A percentile compares a stretch with the other conserved stretches of the same genome.
phyloP scores from a whole-genome alignment of 2,888 invertebrate species.

The Aspidiotus rigidus region DNA sequence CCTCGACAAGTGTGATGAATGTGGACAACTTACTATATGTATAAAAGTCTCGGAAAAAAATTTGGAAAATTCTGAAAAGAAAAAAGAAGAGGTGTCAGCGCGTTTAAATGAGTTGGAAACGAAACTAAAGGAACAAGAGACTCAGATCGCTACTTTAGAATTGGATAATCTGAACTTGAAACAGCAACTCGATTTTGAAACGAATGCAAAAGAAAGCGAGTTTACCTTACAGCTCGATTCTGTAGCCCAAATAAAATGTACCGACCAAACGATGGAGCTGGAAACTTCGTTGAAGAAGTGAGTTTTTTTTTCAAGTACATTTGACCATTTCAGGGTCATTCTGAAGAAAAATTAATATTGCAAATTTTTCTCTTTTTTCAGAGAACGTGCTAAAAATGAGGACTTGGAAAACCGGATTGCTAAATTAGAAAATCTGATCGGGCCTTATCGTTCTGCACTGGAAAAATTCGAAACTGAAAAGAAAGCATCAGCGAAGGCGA shows the following conservation, averaged over 20 bases:
- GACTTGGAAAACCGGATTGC: slow-evolving; percentile 11
- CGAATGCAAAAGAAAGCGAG: slow-evolving; percentile 14
- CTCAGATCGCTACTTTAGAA: background rate
- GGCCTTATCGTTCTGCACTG: slow-evolving; percentile 14
- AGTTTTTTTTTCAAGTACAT: background rate
- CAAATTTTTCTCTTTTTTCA: background rate
- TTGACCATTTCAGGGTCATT: too few relatives aligned
- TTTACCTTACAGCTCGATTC: background rate
- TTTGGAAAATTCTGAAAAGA: slow-evolving; percentile 16
- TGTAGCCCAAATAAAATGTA: background rate
- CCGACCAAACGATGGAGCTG: background rate
- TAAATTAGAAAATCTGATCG: slow-evolving; percentile 17
- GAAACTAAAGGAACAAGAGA: background rate
- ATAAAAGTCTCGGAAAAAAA: slow-evolving; percentile 18
- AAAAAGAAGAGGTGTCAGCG: background rate
- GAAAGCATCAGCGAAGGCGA: background rate
- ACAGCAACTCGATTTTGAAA: slow-evolving; percentile 4
- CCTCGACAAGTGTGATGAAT: slow-evolving; percentile 19
- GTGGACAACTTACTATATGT: slow-evolving; percentile 7
- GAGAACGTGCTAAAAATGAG: slow-evolving; percentile 4
- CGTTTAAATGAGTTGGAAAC: background rate
- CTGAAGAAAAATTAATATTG: background rate
- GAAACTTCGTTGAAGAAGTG: slow-evolving; percentile 16
- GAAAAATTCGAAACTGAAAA: slow-evolving; percentile 24
- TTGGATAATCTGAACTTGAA: slow-evolving; percentile 9